Evolutionary conservation across 2,888 invertebrate species (phyloP).

Genomic region (Hirtodrosophila trivittata): DNA sequence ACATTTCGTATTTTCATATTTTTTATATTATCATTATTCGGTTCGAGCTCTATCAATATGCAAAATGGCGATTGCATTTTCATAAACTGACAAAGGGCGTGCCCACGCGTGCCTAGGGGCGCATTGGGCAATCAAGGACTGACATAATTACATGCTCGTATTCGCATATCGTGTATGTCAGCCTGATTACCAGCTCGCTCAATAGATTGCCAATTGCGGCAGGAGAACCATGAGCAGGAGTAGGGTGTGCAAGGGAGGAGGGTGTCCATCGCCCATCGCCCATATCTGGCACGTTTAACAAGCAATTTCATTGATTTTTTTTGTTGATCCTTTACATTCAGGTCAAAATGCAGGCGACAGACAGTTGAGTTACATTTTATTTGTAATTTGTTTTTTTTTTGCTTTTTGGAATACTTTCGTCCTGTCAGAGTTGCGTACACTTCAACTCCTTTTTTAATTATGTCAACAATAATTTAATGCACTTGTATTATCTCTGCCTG

Average conservation of each 20-base stretch:
- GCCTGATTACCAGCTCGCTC: slow-evolving; percentile 60
- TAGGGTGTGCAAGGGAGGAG: too few relatives aligned
- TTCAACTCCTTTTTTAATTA: slow-evolving; percentile 53
- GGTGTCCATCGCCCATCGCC: too few relatives aligned
- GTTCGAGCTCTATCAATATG: slow-evolving; percentile 55
- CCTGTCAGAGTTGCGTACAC: slow-evolving; percentile 30
- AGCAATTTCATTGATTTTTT: slow-evolving; percentile 59
- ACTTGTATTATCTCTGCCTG: slow-evolving; percentile 35
- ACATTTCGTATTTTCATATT: background rate
- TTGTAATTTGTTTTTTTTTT: slow-evolving; percentile 8
- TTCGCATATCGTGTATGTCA: slow-evolving; percentile 55
- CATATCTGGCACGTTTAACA: slow-evolving; percentile 42
- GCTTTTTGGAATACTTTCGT: slow-evolving; percentile 20
- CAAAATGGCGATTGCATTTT: slow-evolving; percentile 61
- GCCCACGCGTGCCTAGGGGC: slow-evolving; percentile 38
- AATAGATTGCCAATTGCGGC: slow-evolving; percentile 14
- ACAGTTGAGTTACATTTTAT: slow-evolving; percentile 23
- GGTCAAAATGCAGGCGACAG: slow-evolving; percentile 34
- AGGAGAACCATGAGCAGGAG: too few relatives aligned
- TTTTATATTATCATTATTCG: background rate
- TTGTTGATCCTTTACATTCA: background rate
- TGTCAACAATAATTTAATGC: slow-evolving; percentile 73
- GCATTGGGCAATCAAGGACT: slow-evolving; percentile 63
- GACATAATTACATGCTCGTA: slow-evolving; percentile 68
- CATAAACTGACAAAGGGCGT: slow-evolving; percentile 53